These are phyloP conservation scores for Mizuhopecten yessoensis DNA, from an alignment of 1,140 invertebrate species.

Conservation along the genomic window DNA sequence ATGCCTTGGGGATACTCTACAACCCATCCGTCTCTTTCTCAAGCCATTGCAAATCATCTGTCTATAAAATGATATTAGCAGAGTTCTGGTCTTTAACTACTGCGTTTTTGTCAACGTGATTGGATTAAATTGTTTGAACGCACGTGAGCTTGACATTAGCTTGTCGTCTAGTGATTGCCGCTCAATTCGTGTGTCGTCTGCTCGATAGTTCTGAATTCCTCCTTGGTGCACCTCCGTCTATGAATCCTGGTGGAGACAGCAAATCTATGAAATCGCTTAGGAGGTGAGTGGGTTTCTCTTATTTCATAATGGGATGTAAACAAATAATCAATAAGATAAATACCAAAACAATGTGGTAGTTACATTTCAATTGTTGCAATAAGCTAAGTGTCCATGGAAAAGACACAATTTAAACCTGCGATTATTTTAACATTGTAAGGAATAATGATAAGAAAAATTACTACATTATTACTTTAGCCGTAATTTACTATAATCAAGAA, in stretches of 20 bases:
- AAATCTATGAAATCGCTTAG: not conserved
- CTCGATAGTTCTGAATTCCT: not conserved
- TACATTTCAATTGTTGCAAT: not conserved
- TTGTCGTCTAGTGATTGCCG: conserved; percentile 31
- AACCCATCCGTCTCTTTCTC: conserved; percentile 23
- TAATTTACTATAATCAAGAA: not conserved
- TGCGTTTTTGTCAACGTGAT: conserved; percentile 25
- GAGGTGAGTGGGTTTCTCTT: conserved; percentile 27
- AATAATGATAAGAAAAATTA: not conserved
- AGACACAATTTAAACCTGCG: not conserved
- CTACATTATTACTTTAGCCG: not conserved
- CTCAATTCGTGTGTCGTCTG: conserved; percentile 31
- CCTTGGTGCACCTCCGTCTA: not conserved
- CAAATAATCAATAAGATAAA: not conserved
- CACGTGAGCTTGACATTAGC: conserved; percentile 37
- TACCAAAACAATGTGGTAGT: not conserved
- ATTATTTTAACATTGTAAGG: conserved; percentile 22
- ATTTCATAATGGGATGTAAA: not conserved
- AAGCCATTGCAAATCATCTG: conserved; percentile 33
- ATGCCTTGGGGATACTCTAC: conserved; percentile 15
- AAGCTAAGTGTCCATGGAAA: not conserved
- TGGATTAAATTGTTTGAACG: conserved; percentile 39
- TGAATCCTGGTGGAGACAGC: not conserved
- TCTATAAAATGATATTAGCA: conserved; percentile 40
- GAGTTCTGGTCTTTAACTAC: conserved; percentile 33